Evolutionary conservation across 2,797 vertebrate genomes (phyloP), one percentile per base, ranked within the genome.

Genomic region (Pampus argenteus): DNA sequence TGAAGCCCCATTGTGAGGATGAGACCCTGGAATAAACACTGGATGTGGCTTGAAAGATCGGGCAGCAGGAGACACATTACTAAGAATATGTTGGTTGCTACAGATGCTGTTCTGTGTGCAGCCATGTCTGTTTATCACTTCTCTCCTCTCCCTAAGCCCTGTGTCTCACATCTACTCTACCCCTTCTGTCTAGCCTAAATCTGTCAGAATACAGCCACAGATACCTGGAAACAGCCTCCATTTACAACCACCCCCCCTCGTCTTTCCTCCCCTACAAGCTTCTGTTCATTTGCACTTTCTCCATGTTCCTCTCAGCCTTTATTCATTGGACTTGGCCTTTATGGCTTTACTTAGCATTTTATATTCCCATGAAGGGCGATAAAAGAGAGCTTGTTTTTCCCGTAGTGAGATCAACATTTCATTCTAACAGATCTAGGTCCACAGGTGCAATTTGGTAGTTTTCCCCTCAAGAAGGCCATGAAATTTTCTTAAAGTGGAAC

Each of bases 131-230:
- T 83, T 84, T 82, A 87, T 85, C 74, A 66, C 66, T 78, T 60
- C 20, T 18, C 48, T 67, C 69, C 51, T 69, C 75, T 86, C 83
- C 56, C 69, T 61, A 23, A 83, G 50, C 47, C 67, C 48, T 64
- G 38, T 18, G 45, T 83, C 82, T 88, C 81, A 67, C 90, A 83
- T 88, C 79, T 82, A 76, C 81, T 85, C 80, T 70, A 59, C 74
- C 79, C 79, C 70, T 85, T 85, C 80, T 80, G 81, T 84, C 77
- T 87, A 86, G 86, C 89, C 88, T 86, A 85, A 91, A 93, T 93
- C 85, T 93, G 91, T 94, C 89, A 89, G 68, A 83, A 80, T 70
- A 54, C 72, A 83, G 54, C 74, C 79, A 42, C 80, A 69, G 78
- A 84, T 74, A 83, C 78, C 79, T 78, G 67, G 76, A 68, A 82